These are phyloP conservation scores for Platysternon megacephalum DNA, from an alignment of 2,113 vertebrate species.

Conservation along the genomic window DNA sequence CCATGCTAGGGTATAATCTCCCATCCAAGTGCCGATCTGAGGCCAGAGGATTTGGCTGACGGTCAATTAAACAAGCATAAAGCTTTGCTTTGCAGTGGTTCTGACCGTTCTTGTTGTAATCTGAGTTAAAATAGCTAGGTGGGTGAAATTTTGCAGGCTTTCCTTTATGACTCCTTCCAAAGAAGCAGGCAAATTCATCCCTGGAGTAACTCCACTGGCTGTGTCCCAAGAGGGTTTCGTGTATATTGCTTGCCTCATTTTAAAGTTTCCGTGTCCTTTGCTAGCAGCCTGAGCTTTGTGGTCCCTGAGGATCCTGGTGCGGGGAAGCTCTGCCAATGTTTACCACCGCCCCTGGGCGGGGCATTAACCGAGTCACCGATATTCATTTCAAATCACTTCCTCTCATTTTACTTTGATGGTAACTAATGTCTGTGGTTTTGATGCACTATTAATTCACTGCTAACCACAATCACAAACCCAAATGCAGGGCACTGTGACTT, in stretches of 20 bases:
- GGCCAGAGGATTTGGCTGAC: background rate
- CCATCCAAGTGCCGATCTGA: background rate
- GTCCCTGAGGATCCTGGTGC: background rate
- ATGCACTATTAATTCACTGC: fast-evolving
- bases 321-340: background rate
- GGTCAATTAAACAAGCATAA: background rate
- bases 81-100: conserved; percentile 31
- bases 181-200: background rate
- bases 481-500: background rate
- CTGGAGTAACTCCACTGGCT: background rate
- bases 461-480: background rate
- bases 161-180: background rate
- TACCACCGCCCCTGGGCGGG: fast-evolving
- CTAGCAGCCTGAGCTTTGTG: background rate
- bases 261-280: background rate
- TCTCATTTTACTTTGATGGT: fast-evolving
- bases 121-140: conserved; percentile 1
- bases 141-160: background rate
- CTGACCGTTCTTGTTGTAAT: background rate
- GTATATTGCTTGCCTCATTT: background rate
- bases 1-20: background rate
- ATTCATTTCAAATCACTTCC: fast-evolving
- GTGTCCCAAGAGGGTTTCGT: background rate
- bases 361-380: fast-evolving
- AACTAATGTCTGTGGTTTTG: fast-evolving